Conservation (phyloP, 2,797 vertebrate genomes). For the Poeciliopsis infans region DNA sequence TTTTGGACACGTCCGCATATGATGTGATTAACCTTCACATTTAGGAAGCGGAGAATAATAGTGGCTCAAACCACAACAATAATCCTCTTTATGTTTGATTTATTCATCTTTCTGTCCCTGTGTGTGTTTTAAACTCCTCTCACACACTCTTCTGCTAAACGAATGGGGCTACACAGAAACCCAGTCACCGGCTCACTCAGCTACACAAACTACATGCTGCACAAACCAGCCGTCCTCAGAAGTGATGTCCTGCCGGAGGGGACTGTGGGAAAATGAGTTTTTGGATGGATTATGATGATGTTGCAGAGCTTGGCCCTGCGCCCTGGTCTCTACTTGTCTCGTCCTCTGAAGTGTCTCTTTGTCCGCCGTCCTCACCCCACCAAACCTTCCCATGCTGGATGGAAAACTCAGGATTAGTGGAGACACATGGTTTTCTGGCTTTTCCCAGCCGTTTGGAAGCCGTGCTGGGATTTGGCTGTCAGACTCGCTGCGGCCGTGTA, state of each 20-base stretch:
- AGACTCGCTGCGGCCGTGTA: constrained; percentile 42
- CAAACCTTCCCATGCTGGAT: constrained; percentile 38
- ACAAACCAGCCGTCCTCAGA: constrained; percentile 63
- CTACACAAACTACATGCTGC: constrained; percentile 16
- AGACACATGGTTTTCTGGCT: constrained; percentile 46
- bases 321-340: constrained; percentile 32
- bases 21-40: constrained; percentile 62
- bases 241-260: constrained; percentile 66
- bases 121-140: neutral
- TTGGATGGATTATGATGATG: constrained; percentile 67
- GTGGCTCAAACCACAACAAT: constrained; percentile 42
- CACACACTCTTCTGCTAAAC: neutral
- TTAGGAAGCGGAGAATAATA: constrained; percentile 51
- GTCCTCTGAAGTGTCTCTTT: constrained; percentile 55
- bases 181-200: constrained; percentile 7
- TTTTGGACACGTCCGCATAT: constrained; percentile 42
- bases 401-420: constrained; percentile 62
- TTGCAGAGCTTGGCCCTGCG: constrained; percentile 45
- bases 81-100: constrained; percentile 47
- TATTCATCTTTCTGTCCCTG: constrained; percentile 25
- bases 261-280: constrained; percentile 70
- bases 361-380: constrained; percentile 27
- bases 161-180: neutral
- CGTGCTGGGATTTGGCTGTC: constrained; percentile 51
- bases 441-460: constrained; percentile 53